Conservation (phyloP, 2,888 invertebrate genomes). For the Dryobotodes eremita region DNA sequence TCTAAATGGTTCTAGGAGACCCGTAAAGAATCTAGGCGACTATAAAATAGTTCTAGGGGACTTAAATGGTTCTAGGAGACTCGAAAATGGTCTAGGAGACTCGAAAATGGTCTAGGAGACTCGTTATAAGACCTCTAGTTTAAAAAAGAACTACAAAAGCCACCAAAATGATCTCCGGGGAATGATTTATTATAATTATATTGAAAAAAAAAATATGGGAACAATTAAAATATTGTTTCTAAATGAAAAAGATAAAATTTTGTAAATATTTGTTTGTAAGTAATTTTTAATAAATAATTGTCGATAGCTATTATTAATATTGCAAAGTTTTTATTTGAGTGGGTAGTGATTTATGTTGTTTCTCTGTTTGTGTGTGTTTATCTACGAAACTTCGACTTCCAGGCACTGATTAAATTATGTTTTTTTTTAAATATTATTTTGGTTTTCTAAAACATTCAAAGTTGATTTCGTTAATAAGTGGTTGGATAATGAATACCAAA, state of each 20-base stretch:
- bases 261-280: constrained; percentile 55
- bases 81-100: too few relatives aligned
- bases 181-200: constrained; percentile 50
- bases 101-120: too few relatives aligned
- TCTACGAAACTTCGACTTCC: constrained; percentile 8
- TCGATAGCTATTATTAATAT: constrained; percentile 36
- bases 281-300: constrained; percentile 30
- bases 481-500: too few relatives aligned
- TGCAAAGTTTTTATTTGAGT: constrained; percentile 44
- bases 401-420: not conserved
- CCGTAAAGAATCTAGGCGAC: too few relatives aligned
- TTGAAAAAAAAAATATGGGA: constrained; percentile 64
- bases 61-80: not conserved
- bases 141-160: constrained; percentile 35
- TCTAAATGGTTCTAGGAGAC: not conserved
- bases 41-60: not conserved
- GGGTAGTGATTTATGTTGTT: constrained; percentile 26
- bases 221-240: constrained; percentile 67
- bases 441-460: not conserved
- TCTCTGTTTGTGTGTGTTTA: constrained; percentile 23
- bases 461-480: not conserved
- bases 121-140: not conserved
- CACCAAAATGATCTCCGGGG: constrained; percentile 61
- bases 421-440: too few relatives aligned
- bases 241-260: constrained; percentile 40